Base-by-base conservation (phyloP, 2,888 invertebrate species). In the Steinernema scapterisci region DNA sequence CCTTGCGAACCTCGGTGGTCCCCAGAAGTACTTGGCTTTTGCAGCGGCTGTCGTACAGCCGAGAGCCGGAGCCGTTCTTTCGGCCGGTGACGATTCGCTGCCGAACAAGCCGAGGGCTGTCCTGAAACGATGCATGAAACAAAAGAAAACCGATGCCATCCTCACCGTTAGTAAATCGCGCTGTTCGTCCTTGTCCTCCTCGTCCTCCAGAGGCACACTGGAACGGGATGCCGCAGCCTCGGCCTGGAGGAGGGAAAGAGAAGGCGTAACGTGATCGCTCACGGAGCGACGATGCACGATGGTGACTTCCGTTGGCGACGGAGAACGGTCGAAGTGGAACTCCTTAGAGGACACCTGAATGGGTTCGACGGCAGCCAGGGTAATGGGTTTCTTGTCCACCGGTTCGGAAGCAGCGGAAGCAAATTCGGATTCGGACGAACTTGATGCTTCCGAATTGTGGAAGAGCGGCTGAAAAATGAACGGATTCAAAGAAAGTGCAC, bases 21-120 rank as follows among this genome's bases (percentile, higher is more conserved):
- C 63, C 63, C 63, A 63, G 63, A 11, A 63, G 63, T 16, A 63
- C 63, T 31, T 63, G 63, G 19, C 63, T 63, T 31, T 63, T 63
- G 63, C 63, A 63, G 6, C 63, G 63, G 19, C 63, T 63, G 27
- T 63, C 63, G 63, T 63, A 63, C 7, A 63, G 27, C 2, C 63
- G 63, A 9, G 63, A 63, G 21, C 63, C 63, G 31, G 7, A 11
- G 13, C 25, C 63, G 25, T 63, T 63, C 25, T 63, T 63, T 1
- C 63, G 63, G 16, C 63, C 63, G 31, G 63, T 63, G 38, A 63
- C 63, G 7, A 63, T 63, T 25, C 63, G 63, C 38, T 63, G 21
- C 3, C 63, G 21, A 16, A 63, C 63, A 25, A 63, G 63, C 11
- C 63, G 63, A 13, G 63, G 63, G 16, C 63, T 63, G 31, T 63